Conservation (phyloP, 2,797 vertebrate species). For the Enteromius viviparus region DNA sequence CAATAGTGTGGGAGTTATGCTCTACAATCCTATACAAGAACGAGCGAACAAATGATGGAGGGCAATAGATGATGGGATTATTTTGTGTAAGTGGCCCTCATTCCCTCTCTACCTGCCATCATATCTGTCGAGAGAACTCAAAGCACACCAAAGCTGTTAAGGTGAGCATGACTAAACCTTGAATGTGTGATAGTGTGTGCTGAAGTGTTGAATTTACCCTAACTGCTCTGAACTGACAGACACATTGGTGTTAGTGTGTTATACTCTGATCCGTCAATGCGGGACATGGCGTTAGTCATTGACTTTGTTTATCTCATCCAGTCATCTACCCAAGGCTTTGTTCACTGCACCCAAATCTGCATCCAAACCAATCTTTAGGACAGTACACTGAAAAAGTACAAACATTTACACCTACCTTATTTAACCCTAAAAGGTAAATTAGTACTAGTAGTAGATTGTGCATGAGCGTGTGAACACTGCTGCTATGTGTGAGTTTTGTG, state of each 20-base stretch:
- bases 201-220: not conserved
- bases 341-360: not conserved
- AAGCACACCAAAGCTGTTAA: not conserved
- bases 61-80: slow-evolving; percentile 30
- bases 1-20: slow-evolving; percentile 33
- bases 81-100: slow-evolving; percentile 30
- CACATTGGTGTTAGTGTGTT: slow-evolving; percentile 6
- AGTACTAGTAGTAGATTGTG: too few species aligned
- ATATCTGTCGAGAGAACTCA: slow-evolving; percentile 16
- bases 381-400: not conserved
- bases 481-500: too few species aligned
- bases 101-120: slow-evolving; percentile 18
- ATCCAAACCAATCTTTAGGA: too few species aligned
- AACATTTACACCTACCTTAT: not conserved
- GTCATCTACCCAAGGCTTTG: not conserved
- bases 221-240: not conserved
- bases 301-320: not conserved
- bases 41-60: slow-evolving; percentile 17
- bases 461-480: too few species aligned
- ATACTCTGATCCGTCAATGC: not conserved
- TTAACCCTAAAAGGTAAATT: not conserved
- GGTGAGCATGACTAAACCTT: slow-evolving; percentile 6
- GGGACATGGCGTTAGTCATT: not conserved
- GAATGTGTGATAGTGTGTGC: not conserved
- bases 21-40: not conserved